phyloP scores from a whole-genome alignment of 2,888 invertebrate species.

The Calliphora vomitoria region DNA sequence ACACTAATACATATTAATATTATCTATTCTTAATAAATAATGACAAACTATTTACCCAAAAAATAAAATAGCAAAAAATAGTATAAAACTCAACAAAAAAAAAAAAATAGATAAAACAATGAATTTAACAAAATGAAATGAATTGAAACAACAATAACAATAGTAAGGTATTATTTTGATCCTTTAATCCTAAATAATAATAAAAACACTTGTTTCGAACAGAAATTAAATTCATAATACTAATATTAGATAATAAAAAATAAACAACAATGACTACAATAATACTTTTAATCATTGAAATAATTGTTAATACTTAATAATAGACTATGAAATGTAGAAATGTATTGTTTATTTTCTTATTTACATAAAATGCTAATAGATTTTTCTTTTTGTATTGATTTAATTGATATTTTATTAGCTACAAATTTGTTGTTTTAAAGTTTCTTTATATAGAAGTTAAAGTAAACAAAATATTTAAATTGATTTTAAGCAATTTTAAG shows the following conservation, averaged over 20 bases:
- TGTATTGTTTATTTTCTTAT: too few species aligned
- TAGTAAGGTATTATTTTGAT: slow-evolving; percentile 46
- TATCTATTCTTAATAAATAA: slow-evolving; percentile 51
- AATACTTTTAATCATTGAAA: neutral
- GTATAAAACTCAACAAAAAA: neutral
- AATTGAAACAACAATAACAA: neutral
- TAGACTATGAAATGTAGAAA: neutral
- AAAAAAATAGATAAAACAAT: slow-evolving; percentile 34
- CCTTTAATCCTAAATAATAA: slow-evolving; percentile 27
- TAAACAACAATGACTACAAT: neutral
- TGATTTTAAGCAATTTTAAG: too few species aligned
- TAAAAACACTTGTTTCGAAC: slow-evolving; percentile 34
- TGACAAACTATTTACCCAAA: slow-evolving; percentile 23
- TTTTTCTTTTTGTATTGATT: too few species aligned
- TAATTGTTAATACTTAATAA: neutral
- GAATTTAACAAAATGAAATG: neutral
- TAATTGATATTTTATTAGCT: too few species aligned
- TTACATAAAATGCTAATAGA: too few species aligned
- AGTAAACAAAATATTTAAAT: too few species aligned
- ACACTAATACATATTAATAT: neutral
- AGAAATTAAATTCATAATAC: slow-evolving; percentile 13
- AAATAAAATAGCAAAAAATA: neutral
- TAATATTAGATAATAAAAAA: neutral
- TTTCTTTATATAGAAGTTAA: too few species aligned
- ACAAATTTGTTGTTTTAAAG: too few species aligned